Percentiles rank a stretch among this genome's conserved stretches.
phyloP scores from a whole-genome alignment of 2,888 invertebrate genomes.

The Mamestra brassicae region DNA sequence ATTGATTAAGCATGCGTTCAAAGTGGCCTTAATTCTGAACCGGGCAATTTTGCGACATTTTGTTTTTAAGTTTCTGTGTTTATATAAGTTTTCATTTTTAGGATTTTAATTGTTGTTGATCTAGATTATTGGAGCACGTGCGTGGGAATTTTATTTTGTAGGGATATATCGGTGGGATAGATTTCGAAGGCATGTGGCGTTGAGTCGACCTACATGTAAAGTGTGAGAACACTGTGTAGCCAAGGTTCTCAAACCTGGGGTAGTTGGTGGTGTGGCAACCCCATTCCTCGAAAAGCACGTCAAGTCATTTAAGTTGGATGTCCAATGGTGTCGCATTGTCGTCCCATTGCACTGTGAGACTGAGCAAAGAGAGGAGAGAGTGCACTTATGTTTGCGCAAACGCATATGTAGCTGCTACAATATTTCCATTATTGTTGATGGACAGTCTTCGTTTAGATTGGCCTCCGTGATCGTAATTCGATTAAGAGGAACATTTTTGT shows the following conservation, averaged over 20 bases:
- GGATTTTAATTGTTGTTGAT: constrained; percentile 9
- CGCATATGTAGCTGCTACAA: too few species aligned
- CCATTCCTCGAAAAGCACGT: too few species aligned
- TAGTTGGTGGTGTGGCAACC: background rate
- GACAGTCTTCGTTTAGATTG: too few species aligned
- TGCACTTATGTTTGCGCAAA: too few species aligned
- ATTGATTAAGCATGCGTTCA: constrained; percentile 76
- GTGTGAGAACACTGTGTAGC: background rate
- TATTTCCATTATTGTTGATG: too few species aligned
- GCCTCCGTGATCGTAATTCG: too few species aligned
- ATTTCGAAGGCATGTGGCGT: background rate
- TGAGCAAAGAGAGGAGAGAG: too few species aligned
- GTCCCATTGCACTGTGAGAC: too few species aligned
- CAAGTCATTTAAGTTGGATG: too few species aligned
- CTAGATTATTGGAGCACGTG: background rate
- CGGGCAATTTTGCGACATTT: constrained; percentile 58
- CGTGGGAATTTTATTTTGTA: background rate
- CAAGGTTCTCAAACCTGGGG: background rate
- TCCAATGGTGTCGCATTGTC: too few species aligned
- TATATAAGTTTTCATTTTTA: constrained; percentile 10
- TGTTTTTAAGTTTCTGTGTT: constrained; percentile 12
- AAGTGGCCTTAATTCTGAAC: constrained; percentile 81
- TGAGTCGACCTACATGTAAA: background rate
- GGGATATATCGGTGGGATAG: background rate
- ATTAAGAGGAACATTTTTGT: too few species aligned